A percentile compares a stretch with the other conserved stretches of the same genome.
Evolutionary conservation across 2,113 vertebrate genomes (phyloP).

Genomic region (Ornithorhynchus anatinus): DNA sequence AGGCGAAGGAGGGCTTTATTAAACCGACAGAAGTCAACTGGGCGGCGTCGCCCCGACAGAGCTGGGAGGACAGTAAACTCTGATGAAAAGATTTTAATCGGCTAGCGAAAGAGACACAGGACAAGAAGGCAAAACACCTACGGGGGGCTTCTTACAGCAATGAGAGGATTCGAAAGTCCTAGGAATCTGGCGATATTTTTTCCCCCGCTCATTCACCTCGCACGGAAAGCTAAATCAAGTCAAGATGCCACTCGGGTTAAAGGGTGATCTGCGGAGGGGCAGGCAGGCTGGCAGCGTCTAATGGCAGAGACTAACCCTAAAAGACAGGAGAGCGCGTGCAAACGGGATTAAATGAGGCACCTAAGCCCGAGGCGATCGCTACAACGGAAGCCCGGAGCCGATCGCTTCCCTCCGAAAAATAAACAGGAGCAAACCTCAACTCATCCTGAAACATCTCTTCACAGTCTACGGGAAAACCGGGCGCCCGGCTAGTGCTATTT

Average conservation of each 20-base stretch:
- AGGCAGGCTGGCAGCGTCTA: neutral
- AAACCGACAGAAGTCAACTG: slow-evolving; percentile 46
- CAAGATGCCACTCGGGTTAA: slow-evolving; percentile 61
- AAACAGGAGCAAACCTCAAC: slow-evolving; percentile 3
- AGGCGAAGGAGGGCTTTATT: slow-evolving; percentile 62
- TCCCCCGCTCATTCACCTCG: slow-evolving; percentile 37
- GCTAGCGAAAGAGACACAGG: slow-evolving; percentile 57
- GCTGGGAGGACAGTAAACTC: slow-evolving; percentile 52
- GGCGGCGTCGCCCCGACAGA: slow-evolving; percentile 52
- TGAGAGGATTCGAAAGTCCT: slow-evolving; percentile 58
- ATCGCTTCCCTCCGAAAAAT: slow-evolving; percentile 12
- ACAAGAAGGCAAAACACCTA: slow-evolving; percentile 55
- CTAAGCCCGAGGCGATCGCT: slow-evolving; percentile 38
- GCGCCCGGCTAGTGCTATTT: slow-evolving; percentile 61
- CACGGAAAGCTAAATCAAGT: slow-evolving; percentile 62
- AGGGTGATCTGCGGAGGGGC: neutral
- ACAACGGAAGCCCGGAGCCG: slow-evolving; percentile 36
- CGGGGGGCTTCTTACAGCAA: slow-evolving; percentile 54
- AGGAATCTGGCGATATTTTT: slow-evolving; percentile 54
- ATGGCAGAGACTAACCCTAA: neutral
- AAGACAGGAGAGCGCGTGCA: slow-evolving; percentile 47
- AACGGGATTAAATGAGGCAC: slow-evolving; percentile 30
- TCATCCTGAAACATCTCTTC: neutral
- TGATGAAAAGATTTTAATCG: slow-evolving; percentile 58
- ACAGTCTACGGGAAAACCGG: neutral